Evolutionary conservation across 2,888 invertebrate species (phyloP), one percentile per base, ranked within the genome.

Genomic region (Eupeodes latifasciatus): DNA sequence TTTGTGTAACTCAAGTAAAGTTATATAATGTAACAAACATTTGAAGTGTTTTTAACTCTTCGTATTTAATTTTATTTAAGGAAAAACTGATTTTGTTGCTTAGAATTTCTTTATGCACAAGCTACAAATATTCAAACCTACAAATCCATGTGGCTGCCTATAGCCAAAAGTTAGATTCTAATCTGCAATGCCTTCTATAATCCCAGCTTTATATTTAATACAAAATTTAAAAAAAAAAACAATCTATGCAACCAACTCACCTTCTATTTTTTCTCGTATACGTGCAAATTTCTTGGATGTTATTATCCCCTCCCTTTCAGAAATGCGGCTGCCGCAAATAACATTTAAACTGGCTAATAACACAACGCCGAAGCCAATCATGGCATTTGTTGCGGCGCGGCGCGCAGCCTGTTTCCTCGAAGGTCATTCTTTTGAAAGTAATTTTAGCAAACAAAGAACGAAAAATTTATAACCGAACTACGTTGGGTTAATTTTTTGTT

Each of bases 361-460:
- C 27, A 57, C 57, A 57, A 57, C 57, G 16, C 16, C 6, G n/a
- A 11, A 16, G 16, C 40, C 44, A 44, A 16, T 40, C 44, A 64
- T 64, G 16, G 62, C 44, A 64, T 64, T 64, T 36, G 16, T 36
- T 57, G 57, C 57, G 19, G 47, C 3, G 9, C 47, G 9, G 12
- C 19, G 10, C 27, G 40, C 62, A 64, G 62, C 57, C 62, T 59
- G 59, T 59, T 59, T 59, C 14, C 7, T 59, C 59, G 59, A 59
- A 59, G 59, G 59, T 36, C 59, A 36, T 36, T 34, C 59, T 59
- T 59, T 59, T 66, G 36, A 66, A 57, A 57, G 57, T 57, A 57
- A 57, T 57, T 57, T 57, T 57, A 57, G 47, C 47, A 44, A 66
- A 66, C 47, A 47, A 66, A 66, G 40, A 66, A 47, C 19, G n/a